These are phyloP conservation scores for Ornithoptera alexandrae DNA, from an alignment of 2,888 invertebrate genomes.

Conservation along the genomic window DNA sequence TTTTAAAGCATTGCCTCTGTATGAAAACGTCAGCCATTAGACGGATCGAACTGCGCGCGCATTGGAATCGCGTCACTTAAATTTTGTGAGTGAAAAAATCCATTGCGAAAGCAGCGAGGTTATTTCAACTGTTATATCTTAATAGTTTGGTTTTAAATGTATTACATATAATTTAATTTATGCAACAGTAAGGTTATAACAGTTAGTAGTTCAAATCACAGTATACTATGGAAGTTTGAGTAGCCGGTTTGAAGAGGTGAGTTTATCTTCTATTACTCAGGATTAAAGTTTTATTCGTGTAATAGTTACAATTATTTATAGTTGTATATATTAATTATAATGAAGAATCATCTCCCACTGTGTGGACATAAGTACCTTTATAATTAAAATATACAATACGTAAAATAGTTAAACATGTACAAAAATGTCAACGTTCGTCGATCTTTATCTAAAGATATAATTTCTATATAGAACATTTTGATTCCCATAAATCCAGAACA, in stretches of 20 bases:
- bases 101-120: slow-evolving; percentile 47
- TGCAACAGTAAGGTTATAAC: slow-evolving; percentile 1
- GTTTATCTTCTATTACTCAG: neutral
- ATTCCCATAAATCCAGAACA: no score
- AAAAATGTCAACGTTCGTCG: no score
- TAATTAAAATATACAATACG: no score
- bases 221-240: slow-evolving; percentile 18
- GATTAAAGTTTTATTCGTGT: no score
- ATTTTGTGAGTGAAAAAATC: slow-evolving; percentile 54
- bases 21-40: slow-evolving; percentile 29
- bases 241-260: slow-evolving; percentile 22
- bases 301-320: no score
- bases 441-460: no score
- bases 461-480: no score
- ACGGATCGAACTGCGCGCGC: slow-evolving; percentile 73
- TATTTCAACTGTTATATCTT: slow-evolving; percentile 40
- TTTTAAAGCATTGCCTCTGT: neutral
- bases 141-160: slow-evolving; percentile 14
- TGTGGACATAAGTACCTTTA: no score
- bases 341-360: no score
- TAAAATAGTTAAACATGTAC: no score
- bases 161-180: slow-evolving; percentile 29
- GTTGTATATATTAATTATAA: no score
- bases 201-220: neutral
- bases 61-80: slow-evolving; percentile 48